Conservation (phyloP, 1,140 invertebrate species). For the Doryteuthis pealeii region DNA sequence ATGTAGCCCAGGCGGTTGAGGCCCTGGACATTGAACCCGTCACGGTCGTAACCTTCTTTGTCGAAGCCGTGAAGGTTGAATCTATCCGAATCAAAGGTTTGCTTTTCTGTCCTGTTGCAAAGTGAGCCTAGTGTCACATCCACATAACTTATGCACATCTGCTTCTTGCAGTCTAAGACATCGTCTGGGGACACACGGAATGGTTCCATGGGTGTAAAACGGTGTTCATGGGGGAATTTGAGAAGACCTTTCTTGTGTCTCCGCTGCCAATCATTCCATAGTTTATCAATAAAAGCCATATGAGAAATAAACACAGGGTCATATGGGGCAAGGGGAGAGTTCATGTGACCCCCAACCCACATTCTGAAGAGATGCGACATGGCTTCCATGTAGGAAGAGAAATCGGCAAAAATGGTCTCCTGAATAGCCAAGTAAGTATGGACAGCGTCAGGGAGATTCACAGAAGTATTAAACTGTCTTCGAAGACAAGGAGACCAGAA, state of each 20-base stretch:
- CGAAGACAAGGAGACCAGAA: slow-evolving; percentile 44
- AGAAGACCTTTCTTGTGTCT: slow-evolving; percentile 33
- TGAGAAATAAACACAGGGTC: slow-evolving; percentile 47
- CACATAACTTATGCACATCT: slow-evolving; percentile 48
- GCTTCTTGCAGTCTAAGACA: slow-evolving; percentile 35
- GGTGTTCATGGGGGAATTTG: slow-evolving; percentile 27
- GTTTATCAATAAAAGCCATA: slow-evolving; percentile 45
- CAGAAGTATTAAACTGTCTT: slow-evolving; percentile 36
- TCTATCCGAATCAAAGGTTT: slow-evolving; percentile 31
- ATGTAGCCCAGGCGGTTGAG: slow-evolving; percentile 31
- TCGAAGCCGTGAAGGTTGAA: slow-evolving; percentile 47
- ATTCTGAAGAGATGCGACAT: slow-evolving; percentile 35
- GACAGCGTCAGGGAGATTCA: slow-evolving; percentile 44
- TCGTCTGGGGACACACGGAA: slow-evolving; percentile 44
- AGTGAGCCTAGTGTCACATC: slow-evolving; percentile 35
- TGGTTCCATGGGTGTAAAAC: slow-evolving; percentile 43
- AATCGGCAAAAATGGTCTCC: slow-evolving; percentile 37
- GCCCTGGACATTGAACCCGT: slow-evolving; percentile 38
- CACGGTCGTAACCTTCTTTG: slow-evolving; percentile 39
- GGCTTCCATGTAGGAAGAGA: slow-evolving; percentile 40
- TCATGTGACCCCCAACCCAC: slow-evolving; percentile 49
- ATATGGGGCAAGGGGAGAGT: slow-evolving; percentile 38
- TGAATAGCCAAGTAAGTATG: slow-evolving; percentile 41
- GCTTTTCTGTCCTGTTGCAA: slow-evolving; percentile 36
- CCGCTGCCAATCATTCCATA: slow-evolving; percentile 48